Base-by-base conservation (phyloP, 92 coral and sea anemone genomes). In the Siderastrea siderea region DNA sequence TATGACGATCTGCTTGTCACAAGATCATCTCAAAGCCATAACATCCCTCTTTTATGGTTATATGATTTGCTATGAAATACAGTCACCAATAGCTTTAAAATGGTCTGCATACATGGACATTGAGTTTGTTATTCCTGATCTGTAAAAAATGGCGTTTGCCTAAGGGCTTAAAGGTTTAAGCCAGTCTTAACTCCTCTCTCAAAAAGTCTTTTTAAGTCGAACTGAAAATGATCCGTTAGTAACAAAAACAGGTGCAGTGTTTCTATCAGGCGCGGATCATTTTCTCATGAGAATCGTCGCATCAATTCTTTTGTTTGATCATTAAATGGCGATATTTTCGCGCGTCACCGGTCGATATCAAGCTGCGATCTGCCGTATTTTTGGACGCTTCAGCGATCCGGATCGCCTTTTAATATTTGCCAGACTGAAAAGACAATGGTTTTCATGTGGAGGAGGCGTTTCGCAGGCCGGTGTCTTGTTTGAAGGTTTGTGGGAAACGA, bases 201-300 rank as follows among this genome's bases (percentile, higher is more conserved):
- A 26, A 26, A 26, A 26, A 0, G 0, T 26, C 38, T 26, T 26
- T 26, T 26, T 26, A 26, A 26, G 0, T 26, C 38, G 38, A 26
- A 26, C 38, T 26, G 38, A 26, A 26, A 55, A 55, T 55, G 61
- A 55, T 55, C 61, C 10, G 12, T 26, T 26, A 6, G 5, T 0
- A 11, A 9, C 2, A 10, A 5, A 12, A 63, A 78, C 83, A 79
- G 83, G 62, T 79, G 83, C 11, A 48, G 4, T 62, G 8, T 11
- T 16, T 62, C 49, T 19, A 59, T 48, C 61, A 5, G 1, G 3
- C 47, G 48, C n/a, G 17, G 47, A 49, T 12, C 47, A 79, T 62
- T 79, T 79, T 79, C 83, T 79, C 58, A 62, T 79, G 83, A 79
- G 83, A 79, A 79, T n/a, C 71, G n/a, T 19, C 47, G 38, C 38